Conservation (phyloP, 2,888 invertebrate species). For the Ichneumoninae sp. region DNA sequence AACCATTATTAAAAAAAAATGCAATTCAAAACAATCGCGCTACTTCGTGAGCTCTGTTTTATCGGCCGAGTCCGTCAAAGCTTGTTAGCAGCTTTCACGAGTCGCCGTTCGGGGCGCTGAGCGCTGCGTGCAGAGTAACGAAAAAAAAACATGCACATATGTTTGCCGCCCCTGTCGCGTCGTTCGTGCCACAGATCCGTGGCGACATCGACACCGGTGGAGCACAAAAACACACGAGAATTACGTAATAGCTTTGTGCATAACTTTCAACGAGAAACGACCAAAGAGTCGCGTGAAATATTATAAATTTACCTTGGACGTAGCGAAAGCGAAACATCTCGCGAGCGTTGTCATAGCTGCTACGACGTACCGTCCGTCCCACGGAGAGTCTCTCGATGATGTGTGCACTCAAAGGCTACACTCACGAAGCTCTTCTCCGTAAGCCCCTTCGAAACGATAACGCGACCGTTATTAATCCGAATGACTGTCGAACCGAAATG, state of each 20-base stretch:
- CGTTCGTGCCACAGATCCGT: neutral
- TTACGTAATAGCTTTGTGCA: conserved; percentile 33
- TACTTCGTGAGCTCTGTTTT: neutral
- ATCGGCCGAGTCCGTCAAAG: conserved; percentile 1
- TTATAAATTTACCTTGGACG: conserved; percentile 42
- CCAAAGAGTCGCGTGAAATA: conserved; percentile 14
- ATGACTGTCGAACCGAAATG: neutral
- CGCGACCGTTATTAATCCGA: neutral
- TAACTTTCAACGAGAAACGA: neutral
- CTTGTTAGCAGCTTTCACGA: conserved; percentile 1
- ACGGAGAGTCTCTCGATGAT: conserved; percentile 25
- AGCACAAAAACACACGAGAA: neutral
- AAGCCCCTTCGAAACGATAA: conserved; percentile 8
- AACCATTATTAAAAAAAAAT: neutral
- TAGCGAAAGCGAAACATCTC: conserved; percentile 42
- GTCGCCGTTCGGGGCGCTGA: neutral
- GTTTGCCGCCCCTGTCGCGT: neutral
- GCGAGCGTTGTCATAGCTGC: conserved; percentile 36
- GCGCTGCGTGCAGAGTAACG: neutral
- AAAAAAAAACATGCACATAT: neutral
- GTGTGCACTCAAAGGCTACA: conserved; percentile 40
- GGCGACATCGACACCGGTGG: conserved; percentile 1
- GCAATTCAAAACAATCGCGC: conserved; percentile 26
- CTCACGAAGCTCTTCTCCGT: neutral
- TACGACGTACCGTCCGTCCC: conserved; percentile 10